phyloP scores from a whole-genome alignment of 2,113 vertebrate genomes.

The Scopus umbretta region DNA sequence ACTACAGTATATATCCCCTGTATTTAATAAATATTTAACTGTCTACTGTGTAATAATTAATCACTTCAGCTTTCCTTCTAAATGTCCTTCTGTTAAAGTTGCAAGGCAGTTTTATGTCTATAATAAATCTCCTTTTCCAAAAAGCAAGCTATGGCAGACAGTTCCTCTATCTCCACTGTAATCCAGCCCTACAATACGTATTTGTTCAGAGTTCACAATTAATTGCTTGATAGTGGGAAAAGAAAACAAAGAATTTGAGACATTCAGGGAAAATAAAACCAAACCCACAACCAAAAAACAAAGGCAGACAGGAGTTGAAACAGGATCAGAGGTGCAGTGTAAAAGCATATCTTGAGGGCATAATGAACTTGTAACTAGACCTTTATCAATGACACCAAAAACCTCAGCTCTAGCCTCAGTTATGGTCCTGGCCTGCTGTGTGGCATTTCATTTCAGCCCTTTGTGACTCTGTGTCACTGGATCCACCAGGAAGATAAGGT shows the following conservation, averaged over 20 bases:
- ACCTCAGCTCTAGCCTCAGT: background rate
- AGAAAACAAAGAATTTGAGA: background rate
- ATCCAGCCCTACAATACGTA: background rate
- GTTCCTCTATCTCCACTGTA: background rate
- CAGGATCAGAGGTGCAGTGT: background rate
- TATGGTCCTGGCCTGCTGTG: background rate
- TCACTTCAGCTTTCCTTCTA: background rate
- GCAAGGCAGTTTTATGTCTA: background rate
- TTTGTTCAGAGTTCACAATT: background rate
- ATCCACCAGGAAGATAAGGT: background rate
- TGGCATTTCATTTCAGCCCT: background rate
- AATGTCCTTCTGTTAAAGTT: background rate
- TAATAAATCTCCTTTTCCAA: background rate
- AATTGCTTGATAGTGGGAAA: background rate
- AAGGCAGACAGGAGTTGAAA: background rate
- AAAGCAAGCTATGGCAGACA: background rate
- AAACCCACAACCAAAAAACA: background rate
- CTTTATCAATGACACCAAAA: background rate
- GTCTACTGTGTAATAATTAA: conserved; percentile 40
- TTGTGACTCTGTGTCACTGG: background rate
- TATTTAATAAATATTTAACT: conserved; percentile 53
- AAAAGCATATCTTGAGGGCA: background rate
- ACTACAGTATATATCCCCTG: background rate
- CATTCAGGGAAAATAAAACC: background rate
- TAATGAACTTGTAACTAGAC: background rate